Evolutionary conservation across 2,888 invertebrate genomes (phyloP).

Genomic region (Xylota sylvarum): DNA sequence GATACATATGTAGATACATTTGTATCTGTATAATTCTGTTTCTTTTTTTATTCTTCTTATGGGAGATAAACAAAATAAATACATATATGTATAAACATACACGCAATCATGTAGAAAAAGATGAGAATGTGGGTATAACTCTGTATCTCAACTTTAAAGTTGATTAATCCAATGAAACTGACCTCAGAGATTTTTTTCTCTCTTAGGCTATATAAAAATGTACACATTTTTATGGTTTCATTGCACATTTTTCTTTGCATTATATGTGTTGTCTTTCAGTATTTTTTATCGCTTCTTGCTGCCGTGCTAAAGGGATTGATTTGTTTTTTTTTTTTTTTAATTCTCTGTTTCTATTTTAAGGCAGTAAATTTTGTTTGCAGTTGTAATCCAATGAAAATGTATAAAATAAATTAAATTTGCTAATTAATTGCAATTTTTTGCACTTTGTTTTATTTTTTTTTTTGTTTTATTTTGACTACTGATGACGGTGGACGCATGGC

Average conservation of each 20-base stretch:
- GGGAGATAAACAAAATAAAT: conserved; percentile 1
- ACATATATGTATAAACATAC: neutral
- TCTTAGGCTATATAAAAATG: conserved; percentile 2
- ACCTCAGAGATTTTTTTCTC: conserved; percentile 60
- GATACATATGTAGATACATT: neutral
- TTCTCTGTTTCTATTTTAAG: conserved; percentile 28
- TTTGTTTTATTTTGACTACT: conserved; percentile 22
- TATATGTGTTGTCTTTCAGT: conserved; percentile 40
- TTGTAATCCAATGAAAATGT: conserved; percentile 4
- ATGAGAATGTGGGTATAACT: conserved; percentile 17
- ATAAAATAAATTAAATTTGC: conserved; percentile 25
- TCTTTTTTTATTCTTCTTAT: conserved; percentile 17
- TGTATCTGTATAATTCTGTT: conserved; percentile 14
- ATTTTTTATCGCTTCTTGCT: conserved; percentile 17
- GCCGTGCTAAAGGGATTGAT: conserved; percentile 19
- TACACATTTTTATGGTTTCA: conserved; percentile 64
- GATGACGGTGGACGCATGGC: neutral
- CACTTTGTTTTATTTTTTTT: conserved; percentile 31
- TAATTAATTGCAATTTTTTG: conserved; percentile 37
- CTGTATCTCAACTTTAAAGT: conserved; percentile 41
- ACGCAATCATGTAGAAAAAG: neutral
- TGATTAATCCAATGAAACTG: conserved; percentile 68
- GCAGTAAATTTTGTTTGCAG: conserved; percentile 4
- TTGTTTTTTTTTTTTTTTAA: conserved; percentile 13
- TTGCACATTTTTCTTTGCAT: conserved; percentile 47